phyloP scores from a whole-genome alignment of 2,113 vertebrate genomes.

The Saimiri boliviensis region DNA sequence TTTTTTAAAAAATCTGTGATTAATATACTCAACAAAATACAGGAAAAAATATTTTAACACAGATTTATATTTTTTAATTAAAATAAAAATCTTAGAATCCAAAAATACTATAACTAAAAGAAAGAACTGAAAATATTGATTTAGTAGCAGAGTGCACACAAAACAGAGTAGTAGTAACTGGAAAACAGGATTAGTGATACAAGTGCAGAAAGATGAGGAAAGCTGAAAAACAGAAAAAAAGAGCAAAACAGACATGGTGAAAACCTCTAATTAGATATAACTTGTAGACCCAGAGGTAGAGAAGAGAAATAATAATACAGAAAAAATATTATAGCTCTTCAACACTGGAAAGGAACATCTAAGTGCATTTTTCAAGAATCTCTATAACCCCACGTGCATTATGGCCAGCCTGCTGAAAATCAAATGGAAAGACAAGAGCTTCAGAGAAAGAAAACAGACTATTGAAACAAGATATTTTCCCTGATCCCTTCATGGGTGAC shows the following conservation, averaged over 20 bases:
- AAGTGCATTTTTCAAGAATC: background rate
- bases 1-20: background rate
- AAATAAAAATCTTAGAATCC: background rate
- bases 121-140: background rate
- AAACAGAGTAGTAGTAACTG: background rate
- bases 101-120: background rate
- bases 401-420: background rate
- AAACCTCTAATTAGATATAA: background rate
- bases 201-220: background rate
- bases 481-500: no score
- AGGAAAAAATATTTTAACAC: background rate
- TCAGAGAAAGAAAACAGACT: background rate
- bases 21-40: background rate
- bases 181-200: background rate
- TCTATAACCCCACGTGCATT: background rate
- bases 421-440: background rate
- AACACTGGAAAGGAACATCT: background rate
- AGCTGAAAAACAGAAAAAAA: background rate
- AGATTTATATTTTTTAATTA: background rate
- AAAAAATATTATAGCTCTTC: background rate
- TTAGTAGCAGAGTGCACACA: background rate
- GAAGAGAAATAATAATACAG: background rate
- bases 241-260: background rate
- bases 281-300: background rate
- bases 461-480: no score